These are phyloP conservation scores for Chrysogorgia sp. DNA, from an alignment of 92 coral and sea anemone genomes.

Conservation along the genomic window DNA sequence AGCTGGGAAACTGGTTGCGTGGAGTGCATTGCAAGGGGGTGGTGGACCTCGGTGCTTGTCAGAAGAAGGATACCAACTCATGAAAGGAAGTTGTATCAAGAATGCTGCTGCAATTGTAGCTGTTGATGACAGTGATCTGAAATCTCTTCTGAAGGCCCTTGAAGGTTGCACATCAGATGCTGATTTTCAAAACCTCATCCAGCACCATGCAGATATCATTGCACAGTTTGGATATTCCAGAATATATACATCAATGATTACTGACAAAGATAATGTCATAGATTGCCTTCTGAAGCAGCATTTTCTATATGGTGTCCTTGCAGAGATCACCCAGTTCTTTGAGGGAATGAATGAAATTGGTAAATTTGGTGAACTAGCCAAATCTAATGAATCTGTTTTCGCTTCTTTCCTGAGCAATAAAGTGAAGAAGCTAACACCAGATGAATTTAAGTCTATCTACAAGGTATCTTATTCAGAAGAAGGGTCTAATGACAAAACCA, in stretches of 20 bases:
- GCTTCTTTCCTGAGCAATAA: slow-evolving; percentile 43
- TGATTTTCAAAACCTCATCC: slow-evolving; percentile 30
- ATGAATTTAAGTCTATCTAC: slow-evolving; percentile 48
- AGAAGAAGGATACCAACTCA: slow-evolving; percentile 50
- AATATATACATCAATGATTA: slow-evolving; percentile 41
- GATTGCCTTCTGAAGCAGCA: slow-evolving; percentile 61
- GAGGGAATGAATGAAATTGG: slow-evolving; percentile 67
- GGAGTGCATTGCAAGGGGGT: slow-evolving; percentile 67
- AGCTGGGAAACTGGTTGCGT: slow-evolving; percentile 61
- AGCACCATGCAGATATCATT: slow-evolving; percentile 46
- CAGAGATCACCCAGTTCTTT: slow-evolving; percentile 58
- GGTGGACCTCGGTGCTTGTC: slow-evolving; percentile 61
- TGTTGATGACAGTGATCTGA: slow-evolving; percentile 51
- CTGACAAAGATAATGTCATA: slow-evolving; percentile 50
- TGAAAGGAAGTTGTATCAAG: slow-evolving; percentile 7
- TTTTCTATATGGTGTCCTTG: slow-evolving; percentile 63
- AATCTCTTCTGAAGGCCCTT: slow-evolving; percentile 22
- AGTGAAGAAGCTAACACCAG: slow-evolving; percentile 42
- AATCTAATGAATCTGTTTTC: slow-evolving; percentile 50
- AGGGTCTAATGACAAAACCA: slow-evolving; percentile 64
- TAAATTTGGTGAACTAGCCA: slow-evolving; percentile 56
- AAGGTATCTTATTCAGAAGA: slow-evolving; percentile 43
- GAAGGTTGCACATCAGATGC: slow-evolving; percentile 34
- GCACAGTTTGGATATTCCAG: slow-evolving; percentile 62
- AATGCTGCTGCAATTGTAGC: slow-evolving; percentile 46